These are phyloP conservation scores for Macrotis lagotis DNA, from an alignment of 2,113 vertebrate species.

Conservation along the genomic window DNA sequence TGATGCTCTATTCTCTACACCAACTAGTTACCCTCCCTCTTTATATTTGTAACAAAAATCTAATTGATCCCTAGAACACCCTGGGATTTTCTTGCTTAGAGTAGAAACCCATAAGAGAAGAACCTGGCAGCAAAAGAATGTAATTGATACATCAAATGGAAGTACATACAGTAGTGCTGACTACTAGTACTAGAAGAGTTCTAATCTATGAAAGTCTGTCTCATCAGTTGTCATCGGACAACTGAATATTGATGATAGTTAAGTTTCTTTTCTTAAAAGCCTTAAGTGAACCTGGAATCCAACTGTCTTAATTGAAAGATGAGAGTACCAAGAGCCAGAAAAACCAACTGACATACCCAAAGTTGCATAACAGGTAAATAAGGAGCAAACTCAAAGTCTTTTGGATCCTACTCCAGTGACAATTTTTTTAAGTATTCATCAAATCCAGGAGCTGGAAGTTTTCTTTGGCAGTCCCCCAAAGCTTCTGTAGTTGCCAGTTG, in stretches of 20 bases:
- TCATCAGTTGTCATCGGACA: not conserved
- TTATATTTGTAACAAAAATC: too few relatives aligned
- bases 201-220: not conserved
- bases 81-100: not conserved
- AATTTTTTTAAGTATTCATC: not conserved
- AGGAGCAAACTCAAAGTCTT: not conserved
- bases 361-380: not conserved
- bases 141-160: not conserved
- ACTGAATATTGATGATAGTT: not conserved
- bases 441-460: not conserved
- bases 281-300: not conserved
- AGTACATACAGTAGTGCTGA: not conserved
- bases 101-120: not conserved
- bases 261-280: not conserved
- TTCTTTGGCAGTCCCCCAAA: not conserved
- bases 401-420: not conserved
- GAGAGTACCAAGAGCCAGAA: not conserved
- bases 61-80: not conserved
- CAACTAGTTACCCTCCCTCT: too few relatives aligned
- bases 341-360: not conserved
- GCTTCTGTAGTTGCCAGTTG: not conserved
- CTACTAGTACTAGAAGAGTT: not conserved
- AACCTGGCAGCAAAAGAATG: not conserved
- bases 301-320: not conserved
- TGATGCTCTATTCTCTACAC: too few relatives aligned